These are phyloP conservation scores for Setophaga kirtlandii DNA, from an alignment of 2,113 vertebrate genomes.

Conservation along the genomic window DNA sequence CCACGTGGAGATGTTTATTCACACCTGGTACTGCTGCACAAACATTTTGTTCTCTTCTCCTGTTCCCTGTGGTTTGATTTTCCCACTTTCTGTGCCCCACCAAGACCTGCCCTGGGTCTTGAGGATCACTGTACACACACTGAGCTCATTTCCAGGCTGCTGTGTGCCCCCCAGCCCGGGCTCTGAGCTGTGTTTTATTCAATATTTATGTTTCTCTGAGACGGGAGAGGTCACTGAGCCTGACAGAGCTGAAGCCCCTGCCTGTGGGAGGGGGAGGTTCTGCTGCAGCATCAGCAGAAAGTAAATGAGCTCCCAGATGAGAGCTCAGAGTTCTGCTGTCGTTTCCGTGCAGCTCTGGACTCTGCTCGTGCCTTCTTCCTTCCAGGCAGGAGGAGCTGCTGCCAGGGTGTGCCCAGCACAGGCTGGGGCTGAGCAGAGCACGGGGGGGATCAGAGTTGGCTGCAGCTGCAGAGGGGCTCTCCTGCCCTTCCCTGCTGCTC, in stretches of 20 bases:
- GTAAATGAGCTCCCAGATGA: conserved; percentile 31
- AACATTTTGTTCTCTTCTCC: not conserved
- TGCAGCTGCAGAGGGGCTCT: not conserved
- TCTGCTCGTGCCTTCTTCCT: not conserved
- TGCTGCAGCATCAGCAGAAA: conserved; percentile 53
- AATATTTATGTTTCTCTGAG: conserved; percentile 15
- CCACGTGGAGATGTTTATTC: not conserved
- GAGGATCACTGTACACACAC: not conserved
- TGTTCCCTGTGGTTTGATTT: not conserved
- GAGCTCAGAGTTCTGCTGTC: not conserved
- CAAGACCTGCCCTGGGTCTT: not conserved
- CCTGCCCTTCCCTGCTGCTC: not conserved
- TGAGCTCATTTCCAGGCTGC: not conserved
- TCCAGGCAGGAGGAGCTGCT: not conserved
- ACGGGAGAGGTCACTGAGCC: not conserved
- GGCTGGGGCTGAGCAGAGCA: not conserved
- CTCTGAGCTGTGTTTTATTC: not conserved
- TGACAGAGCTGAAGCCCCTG: not conserved
- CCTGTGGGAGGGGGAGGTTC: not conserved
- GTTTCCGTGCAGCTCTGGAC: not conserved
- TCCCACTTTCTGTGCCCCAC: not conserved
- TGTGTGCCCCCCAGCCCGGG: not conserved
- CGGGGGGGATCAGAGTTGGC: not conserved
- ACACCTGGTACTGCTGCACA: not conserved
- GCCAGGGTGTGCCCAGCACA: not conserved